These are phyloP conservation scores for Calyptommatus sinebrachiatus DNA, from an alignment of 2,113 vertebrate genomes.

Conservation along the genomic window DNA sequence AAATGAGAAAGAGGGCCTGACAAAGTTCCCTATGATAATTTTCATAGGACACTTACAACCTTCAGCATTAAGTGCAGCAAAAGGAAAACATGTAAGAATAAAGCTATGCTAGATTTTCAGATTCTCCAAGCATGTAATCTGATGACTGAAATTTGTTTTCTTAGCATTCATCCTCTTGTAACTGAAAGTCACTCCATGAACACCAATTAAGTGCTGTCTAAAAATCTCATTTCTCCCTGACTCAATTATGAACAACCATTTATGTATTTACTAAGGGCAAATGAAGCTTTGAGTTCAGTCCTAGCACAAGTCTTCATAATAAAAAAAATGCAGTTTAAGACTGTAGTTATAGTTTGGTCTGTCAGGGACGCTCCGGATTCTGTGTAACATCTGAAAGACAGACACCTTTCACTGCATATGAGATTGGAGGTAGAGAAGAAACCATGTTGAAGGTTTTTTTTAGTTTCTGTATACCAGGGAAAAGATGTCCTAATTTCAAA, in stretches of 20 bases:
- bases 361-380: neutral
- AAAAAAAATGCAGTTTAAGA: neutral
- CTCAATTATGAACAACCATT: neutral
- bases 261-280: neutral
- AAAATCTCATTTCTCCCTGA: neutral
- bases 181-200: neutral
- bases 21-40: conserved; percentile 27
- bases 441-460: neutral
- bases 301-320: neutral
- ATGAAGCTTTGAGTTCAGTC: neutral
- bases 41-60: conserved; percentile 27
- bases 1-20: conserved; percentile 41
- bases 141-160: neutral
- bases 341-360: neutral
- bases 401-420: neutral
- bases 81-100: conserved; percentile 25
- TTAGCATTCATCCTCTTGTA: neutral
- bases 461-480: conserved; percentile 31
- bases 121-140: conserved; percentile 1
- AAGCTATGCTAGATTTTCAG: conserved; percentile 7
- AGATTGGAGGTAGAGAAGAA: neutral
- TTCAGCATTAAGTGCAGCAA: conserved; percentile 21
- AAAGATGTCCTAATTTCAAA: neutral
- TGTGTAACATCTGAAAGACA: neutral
- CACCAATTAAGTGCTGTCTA: neutral